These are phyloP conservation scores for Centropyge bicolor DNA, from an alignment of 2,797 vertebrate genomes.

Conservation along the genomic window DNA sequence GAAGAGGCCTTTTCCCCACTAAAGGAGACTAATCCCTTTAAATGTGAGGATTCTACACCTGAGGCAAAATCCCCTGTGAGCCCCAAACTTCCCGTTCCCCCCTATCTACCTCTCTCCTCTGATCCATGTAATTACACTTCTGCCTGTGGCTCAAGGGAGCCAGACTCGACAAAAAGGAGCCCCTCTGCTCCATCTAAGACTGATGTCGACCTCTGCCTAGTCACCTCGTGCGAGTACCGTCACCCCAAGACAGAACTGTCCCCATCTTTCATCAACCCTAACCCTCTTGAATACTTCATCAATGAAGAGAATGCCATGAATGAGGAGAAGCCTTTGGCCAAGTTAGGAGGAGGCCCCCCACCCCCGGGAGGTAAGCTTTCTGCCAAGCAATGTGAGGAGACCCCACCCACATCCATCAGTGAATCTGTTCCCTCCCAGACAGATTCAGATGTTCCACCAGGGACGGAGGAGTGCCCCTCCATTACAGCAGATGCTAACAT, in stretches of 20 bases:
- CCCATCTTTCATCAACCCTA: conserved; percentile 98
- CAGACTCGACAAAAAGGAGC: conserved; percentile 74
- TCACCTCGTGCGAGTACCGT: conserved; percentile 95
- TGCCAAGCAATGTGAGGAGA: conserved; percentile 94
- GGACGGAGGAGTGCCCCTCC: conserved; percentile 97
- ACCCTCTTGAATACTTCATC: conserved; percentile 95
- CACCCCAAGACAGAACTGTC: conserved; percentile 97
- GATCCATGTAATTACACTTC: conserved; percentile 66
- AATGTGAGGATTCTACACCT: conserved; percentile 84
- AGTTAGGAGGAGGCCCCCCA: conserved; percentile 89
- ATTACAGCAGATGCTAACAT: conserved; percentile 99
- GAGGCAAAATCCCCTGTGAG: conserved; percentile 84
- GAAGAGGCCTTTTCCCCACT: conserved; percentile 57
- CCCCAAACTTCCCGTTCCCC: conserved; percentile 75
- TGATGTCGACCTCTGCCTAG: conserved; percentile 95
- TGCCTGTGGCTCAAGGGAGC: conserved; percentile 80
- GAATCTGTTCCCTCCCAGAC: conserved; percentile 97
- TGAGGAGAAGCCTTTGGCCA: conserved; percentile 89
- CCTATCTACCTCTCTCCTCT: conserved; percentile 71
- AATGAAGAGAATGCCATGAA: conserved; percentile 88
- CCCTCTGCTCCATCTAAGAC: conserved; percentile 86
- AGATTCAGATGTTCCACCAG: conserved; percentile 96
- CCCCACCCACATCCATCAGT: conserved; percentile 95
- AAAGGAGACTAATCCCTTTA: conserved; percentile 79
- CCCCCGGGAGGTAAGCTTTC: conserved; percentile 91